Base-by-base conservation (phyloP, 2,888 invertebrate genomes). In the Chloroclystis v-ata region DNA sequence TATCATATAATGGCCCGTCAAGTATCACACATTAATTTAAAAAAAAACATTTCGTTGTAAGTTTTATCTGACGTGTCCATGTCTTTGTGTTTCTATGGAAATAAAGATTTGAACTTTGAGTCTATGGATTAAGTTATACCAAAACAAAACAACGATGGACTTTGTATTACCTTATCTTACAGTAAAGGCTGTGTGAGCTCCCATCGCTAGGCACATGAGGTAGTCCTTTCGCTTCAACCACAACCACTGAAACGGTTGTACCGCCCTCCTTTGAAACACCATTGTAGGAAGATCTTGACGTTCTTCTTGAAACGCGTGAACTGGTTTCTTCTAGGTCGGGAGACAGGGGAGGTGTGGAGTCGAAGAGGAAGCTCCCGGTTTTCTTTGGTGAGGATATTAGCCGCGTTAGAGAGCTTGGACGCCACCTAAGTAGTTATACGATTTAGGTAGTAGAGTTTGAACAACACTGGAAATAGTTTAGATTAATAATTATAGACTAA, bases 141-240 rank as follows among this genome's bases (percentile, higher is more conserved):
- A n/a, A n/a, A n/a, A n/a, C n/a, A n/a, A n/a, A n/a, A n/a, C n/a
- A n/a, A n/a, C n/a, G n/a, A n/a, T n/a, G n/a, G n/a, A n/a, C n/a
- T n/a, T n/a, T n/a, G 28, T 37, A 61, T 58, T 70, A 84, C 85
- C 71, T 63, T 46, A 85, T 67, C 67, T 82, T 83, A 53, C 84
- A 81, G 56, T 72, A 78, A 4, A 82, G 45, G 8, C 62, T 67
- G 50, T 82, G 82, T 0, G 64, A 45, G 7, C 61, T 56, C n/a
- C 75, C 75, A 59, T 81, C 82, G 8, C 72, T 67, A 0, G 81
- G 75, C 0, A 69, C 64, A 11, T 72, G 64, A 1, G 83, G 82
- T 2, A 84, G 63, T 10, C 72, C 72, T 47, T 73, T 80, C 0
- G 82, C 85, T 59, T 78, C 78, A 1, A 85, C 75, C 1, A 84